A percentile compares a stretch with the other conserved stretches of the same genome.
Evolutionary conservation across 2,113 vertebrate species (phyloP).

Genomic region (Lophochroa leadbeateri): DNA sequence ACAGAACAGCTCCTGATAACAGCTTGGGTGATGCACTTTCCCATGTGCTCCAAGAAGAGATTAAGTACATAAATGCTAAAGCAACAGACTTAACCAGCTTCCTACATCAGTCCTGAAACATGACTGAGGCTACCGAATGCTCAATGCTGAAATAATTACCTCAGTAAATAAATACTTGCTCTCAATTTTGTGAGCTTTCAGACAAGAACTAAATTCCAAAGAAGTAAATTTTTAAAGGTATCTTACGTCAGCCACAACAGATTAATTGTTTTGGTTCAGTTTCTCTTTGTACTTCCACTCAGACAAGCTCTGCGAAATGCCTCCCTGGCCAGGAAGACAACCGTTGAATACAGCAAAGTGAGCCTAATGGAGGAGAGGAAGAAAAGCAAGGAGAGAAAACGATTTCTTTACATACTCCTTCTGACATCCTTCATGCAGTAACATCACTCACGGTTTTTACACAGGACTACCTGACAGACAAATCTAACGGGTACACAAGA

Average conservation of each 20-base stretch:
- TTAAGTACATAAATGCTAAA: neutral
- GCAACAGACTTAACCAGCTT: neutral
- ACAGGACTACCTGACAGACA: rapidly evolving
- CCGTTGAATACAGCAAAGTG: conserved; percentile 90
- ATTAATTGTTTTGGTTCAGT: conserved; percentile 91
- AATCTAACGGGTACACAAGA: neutral
- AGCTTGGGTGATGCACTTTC: neutral
- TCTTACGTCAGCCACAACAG: conserved; percentile 94
- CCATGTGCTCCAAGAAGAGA: neutral
- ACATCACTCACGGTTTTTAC: neutral
- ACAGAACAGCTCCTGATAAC: neutral
- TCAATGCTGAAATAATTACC: neutral
- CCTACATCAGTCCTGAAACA: neutral
- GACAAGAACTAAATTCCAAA: neutral
- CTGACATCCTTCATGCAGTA: neutral
- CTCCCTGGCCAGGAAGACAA: conserved; percentile 92
- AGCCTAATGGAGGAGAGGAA: conserved; percentile 72
- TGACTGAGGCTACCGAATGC: neutral
- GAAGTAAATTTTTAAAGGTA: neutral
- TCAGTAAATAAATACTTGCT: neutral
- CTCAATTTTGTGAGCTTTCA: neutral
- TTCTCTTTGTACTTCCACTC: conserved; percentile 81
- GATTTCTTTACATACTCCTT: neutral
- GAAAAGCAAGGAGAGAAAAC: neutral
- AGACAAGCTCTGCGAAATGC: conserved; percentile 94